phyloP scores from a whole-genome alignment of 2,888 invertebrate genomes.

The Chouioia cunea region DNA sequence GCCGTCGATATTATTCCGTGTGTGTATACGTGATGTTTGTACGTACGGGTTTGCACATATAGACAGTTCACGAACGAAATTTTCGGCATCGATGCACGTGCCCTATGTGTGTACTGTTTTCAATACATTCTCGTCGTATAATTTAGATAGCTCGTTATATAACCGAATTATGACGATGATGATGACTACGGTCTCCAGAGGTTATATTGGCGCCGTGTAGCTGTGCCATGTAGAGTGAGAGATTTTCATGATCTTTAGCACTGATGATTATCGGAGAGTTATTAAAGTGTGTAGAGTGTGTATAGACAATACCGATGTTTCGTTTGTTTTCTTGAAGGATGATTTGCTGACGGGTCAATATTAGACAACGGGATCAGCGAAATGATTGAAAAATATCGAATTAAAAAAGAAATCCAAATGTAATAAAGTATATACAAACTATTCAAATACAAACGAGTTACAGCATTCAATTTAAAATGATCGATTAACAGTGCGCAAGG shows the following conservation, averaged over 20 bases:
- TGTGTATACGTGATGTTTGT: slow-evolving; percentile 21
- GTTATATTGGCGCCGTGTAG: neutral
- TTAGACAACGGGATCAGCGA: neutral
- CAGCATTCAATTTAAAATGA: too few relatives aligned
- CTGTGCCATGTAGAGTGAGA: neutral
- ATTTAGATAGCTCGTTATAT: slow-evolving; percentile 38
- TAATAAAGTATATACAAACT: too few relatives aligned
- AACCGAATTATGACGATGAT: neutral
- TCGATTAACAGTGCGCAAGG: neutral
- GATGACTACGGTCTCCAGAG: slow-evolving; percentile 13
- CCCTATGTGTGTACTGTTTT: neutral
- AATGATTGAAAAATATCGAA: too few relatives aligned
- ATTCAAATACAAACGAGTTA: too few relatives aligned
- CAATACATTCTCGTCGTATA: slow-evolving; percentile 10
- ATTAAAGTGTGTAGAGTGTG: too few relatives aligned
- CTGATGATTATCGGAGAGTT: too few relatives aligned
- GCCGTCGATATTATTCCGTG: slow-evolving; percentile 62
- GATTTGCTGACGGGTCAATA: neutral
- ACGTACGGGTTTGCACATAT: neutral
- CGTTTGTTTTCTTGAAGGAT: too few relatives aligned
- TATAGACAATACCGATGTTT: too few relatives aligned
- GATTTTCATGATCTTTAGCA: slow-evolving; percentile 2
- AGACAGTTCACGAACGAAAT: slow-evolving; percentile 14
- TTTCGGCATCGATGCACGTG: slow-evolving; percentile 20
- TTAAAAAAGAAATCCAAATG: too few relatives aligned